Evolutionary conservation across 2,888 invertebrate species (phyloP).

Genomic region (Rapana venosa): DNA sequence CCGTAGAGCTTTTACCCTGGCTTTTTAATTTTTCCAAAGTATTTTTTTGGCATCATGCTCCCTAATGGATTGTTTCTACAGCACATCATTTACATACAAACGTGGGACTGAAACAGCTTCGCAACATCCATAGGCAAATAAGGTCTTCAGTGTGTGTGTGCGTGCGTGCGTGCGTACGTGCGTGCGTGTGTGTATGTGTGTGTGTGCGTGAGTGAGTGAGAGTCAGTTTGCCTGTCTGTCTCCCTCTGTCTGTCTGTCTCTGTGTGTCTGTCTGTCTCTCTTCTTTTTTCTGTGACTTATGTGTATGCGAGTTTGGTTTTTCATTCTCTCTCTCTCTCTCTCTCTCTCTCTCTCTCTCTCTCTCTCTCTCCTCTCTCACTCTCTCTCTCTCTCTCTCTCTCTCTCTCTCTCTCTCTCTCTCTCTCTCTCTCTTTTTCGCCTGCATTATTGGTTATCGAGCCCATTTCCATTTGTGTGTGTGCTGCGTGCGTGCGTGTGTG

Average conservation of each 20-base stretch:
- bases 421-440: neutral
- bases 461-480: too few species aligned
- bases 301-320: neutral
- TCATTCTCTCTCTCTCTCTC: neutral
- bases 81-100: too few species aligned
- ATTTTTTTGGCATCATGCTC: too few species aligned
- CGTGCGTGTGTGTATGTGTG: neutral
- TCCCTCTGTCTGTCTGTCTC: neutral
- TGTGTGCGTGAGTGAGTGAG: constrained; percentile 13
- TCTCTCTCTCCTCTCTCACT: neutral
- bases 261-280: neutral
- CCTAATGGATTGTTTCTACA: too few species aligned
- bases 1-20: too few species aligned
- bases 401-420: neutral
- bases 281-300: neutral
- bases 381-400: neutral
- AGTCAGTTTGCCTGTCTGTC: neutral
- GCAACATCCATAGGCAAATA: neutral
- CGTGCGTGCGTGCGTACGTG: neutral
- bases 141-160: neutral
- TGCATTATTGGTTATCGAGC: too few species aligned
- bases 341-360: neutral
- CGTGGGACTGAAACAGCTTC: too few species aligned
- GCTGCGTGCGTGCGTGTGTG: too few species aligned
- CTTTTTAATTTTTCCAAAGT: too few species aligned